phyloP scores from a whole-genome alignment of 2,888 invertebrate genomes.

The Ectropis crepuscularia region DNA sequence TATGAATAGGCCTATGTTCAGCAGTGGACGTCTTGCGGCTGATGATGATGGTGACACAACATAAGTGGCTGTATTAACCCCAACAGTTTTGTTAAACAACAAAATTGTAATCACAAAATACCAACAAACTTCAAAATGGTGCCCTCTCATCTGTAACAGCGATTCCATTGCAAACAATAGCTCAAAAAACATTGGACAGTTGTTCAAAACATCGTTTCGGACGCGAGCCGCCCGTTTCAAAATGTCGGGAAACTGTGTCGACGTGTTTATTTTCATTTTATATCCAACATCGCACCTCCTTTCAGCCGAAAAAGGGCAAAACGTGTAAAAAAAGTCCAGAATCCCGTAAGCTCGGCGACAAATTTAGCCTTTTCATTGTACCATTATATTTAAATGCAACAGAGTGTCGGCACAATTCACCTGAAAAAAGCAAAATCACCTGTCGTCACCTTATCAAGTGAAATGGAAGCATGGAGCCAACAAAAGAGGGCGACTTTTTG shows the following conservation, averaged over 20 bases:
- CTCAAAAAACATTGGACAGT: slow-evolving; percentile 21
- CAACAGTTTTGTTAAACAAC: slow-evolving; percentile 8
- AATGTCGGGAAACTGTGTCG: slow-evolving; percentile 27
- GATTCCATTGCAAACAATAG: slow-evolving; percentile 19
- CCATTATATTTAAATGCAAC: slow-evolving; percentile 73
- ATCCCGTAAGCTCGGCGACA: slow-evolving; percentile 58
- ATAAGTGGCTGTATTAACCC: slow-evolving; percentile 7
- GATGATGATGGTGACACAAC: no score
- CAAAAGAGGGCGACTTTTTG: slow-evolving; percentile 47
- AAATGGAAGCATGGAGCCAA: slow-evolving; percentile 47
- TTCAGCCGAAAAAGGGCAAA: slow-evolving; percentile 50
- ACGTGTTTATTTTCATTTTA: slow-evolving; percentile 47
- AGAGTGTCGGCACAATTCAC: slow-evolving; percentile 61
- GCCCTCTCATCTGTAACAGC: slow-evolving; percentile 11
- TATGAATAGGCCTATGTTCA: no score
- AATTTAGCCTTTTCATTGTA: slow-evolving; percentile 69
- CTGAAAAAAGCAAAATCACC: slow-evolving; percentile 65
- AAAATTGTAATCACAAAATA: slow-evolving; percentile 19
- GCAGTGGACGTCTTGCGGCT: no score
- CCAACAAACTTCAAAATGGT: slow-evolving; percentile 9
- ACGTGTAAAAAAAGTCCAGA: slow-evolving; percentile 43
- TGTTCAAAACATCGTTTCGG: slow-evolving; percentile 21
- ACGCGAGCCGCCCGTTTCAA: slow-evolving; percentile 8
- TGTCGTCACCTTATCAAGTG: slow-evolving; percentile 45
- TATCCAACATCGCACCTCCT: slow-evolving; percentile 45